These are phyloP conservation scores for Carcharodon carcharias DNA, from an alignment of 2,797 vertebrate genomes.

Conservation along the genomic window DNA sequence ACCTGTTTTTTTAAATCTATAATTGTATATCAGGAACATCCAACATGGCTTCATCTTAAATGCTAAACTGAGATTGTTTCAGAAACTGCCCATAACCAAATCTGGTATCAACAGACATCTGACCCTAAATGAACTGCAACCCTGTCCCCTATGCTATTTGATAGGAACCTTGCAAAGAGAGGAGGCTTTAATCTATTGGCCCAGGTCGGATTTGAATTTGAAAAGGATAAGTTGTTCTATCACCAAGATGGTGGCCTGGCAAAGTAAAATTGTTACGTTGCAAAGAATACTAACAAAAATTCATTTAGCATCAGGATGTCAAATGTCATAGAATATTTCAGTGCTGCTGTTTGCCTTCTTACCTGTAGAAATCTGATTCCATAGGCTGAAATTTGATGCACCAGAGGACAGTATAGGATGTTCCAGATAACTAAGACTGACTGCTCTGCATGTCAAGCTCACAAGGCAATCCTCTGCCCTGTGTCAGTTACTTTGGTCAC, in stretches of 20 bases:
- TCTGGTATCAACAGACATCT: neutral
- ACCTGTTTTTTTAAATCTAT: neutral
- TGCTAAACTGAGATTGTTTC: neutral
- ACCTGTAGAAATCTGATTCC: neutral
- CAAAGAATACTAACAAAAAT: neutral
- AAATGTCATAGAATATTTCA: neutral
- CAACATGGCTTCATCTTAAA: neutral
- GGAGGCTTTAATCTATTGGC: neutral
- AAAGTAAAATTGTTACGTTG: neutral
- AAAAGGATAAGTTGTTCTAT: neutral
- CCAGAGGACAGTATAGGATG: neutral
- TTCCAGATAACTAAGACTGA: neutral
- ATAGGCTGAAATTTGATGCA: neutral
- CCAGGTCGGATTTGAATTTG: neutral
- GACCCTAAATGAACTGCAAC: neutral
- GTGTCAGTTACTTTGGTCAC: too few relatives aligned
- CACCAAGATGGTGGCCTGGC: neutral
- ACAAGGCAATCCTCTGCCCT: too few relatives aligned
- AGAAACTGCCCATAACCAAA: neutral
- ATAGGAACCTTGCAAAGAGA: neutral
- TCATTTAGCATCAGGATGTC: neutral
- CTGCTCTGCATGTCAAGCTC: neutral
- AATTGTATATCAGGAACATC: neutral
- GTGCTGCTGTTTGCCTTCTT: neutral
- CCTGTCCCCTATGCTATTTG: neutral